These are phyloP conservation scores for Paedocypris sp. DNA, from an alignment of 2,113 vertebrate species.

Conservation along the genomic window DNA sequence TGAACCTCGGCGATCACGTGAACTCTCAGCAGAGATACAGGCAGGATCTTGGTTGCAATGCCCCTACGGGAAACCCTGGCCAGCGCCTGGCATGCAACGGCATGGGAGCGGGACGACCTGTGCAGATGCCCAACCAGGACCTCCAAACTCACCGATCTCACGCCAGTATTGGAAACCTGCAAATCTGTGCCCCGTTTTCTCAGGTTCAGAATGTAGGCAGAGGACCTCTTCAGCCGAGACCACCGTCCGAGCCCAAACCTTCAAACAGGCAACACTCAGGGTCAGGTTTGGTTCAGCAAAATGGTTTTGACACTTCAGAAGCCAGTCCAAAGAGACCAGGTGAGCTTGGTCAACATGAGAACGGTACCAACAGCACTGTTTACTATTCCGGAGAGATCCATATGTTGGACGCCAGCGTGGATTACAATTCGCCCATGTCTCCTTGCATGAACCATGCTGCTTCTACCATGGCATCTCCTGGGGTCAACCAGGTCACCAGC, in stretches of 20 bases:
- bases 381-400: constrained; percentile 84
- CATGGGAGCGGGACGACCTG: constrained; percentile 41
- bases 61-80: constrained; percentile 50
- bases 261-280: constrained; percentile 54
- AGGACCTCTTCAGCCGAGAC: constrained; percentile 71
- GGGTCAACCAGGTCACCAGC: constrained; percentile 88
- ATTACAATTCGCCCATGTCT: constrained; percentile 55
- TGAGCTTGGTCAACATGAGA: constrained; percentile 41
- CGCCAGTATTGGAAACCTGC: constrained; percentile 53
- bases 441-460: constrained; percentile 52
- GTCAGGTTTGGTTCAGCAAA: constrained; percentile 57
- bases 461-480: constrained; percentile 76
- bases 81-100: constrained; percentile 60
- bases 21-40: constrained; percentile 62
- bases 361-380: constrained; percentile 53
- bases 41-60: constrained; percentile 58
- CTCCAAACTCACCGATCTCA: constrained; percentile 64
- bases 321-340: constrained; percentile 64
- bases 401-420: constrained; percentile 71
- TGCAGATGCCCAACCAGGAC: constrained; percentile 57
- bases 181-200: constrained; percentile 50
- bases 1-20: constrained; percentile 47
- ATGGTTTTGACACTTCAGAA: constrained; percentile 57
- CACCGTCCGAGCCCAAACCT: constrained; percentile 68
- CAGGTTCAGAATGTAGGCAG: constrained; percentile 52